A percentile compares a stretch with the other conserved stretches of the same genome.
phyloP scores from a whole-genome alignment of 2,888 invertebrate species.

The Acronicta aceris region DNA sequence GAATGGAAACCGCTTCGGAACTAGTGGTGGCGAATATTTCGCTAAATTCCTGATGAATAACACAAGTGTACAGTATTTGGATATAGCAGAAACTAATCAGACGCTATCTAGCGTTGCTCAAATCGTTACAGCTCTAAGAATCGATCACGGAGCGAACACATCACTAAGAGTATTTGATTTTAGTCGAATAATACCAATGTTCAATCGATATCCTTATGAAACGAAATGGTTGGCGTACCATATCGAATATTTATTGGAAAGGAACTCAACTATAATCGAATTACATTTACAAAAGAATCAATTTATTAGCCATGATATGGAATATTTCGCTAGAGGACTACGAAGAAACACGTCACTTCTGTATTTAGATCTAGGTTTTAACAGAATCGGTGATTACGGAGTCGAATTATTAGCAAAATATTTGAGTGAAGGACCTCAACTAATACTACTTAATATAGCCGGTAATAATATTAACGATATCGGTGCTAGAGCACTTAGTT shows the following conservation, averaged over 20 bases:
- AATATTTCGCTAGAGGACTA: constrained; percentile 86
- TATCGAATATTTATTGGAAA: constrained; percentile 78
- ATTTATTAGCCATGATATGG: constrained; percentile 90
- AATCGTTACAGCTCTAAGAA: constrained; percentile 82
- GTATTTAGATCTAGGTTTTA: constrained; percentile 89
- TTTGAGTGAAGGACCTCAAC: constrained; percentile 82
- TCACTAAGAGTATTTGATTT: constrained; percentile 79
- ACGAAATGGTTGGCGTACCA: constrained; percentile 87
- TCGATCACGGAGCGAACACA: constrained; percentile 73
- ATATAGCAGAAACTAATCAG: constrained; percentile 89
- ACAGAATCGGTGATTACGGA: constrained; percentile 90
- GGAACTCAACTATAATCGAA: constrained; percentile 82
- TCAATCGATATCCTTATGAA: constrained; percentile 79
- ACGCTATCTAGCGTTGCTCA: constrained; percentile 88
- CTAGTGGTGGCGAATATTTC: constrained; percentile 85
- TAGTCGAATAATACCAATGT: constrained; percentile 75
- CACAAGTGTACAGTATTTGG: constrained; percentile 81
- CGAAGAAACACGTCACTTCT: constrained; percentile 84
- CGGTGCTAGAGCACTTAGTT: constrained; percentile 89
- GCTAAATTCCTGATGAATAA: constrained; percentile 84
- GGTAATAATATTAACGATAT: constrained; percentile 88
- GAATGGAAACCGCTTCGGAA: constrained; percentile 90
- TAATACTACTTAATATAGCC: constrained; percentile 87
- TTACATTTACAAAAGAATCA: constrained; percentile 90
- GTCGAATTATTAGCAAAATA: constrained; percentile 87